Evolutionary conservation across 2,113 vertebrate species (phyloP), one percentile per base, ranked within the genome.

Genomic region (Pica pica): DNA sequence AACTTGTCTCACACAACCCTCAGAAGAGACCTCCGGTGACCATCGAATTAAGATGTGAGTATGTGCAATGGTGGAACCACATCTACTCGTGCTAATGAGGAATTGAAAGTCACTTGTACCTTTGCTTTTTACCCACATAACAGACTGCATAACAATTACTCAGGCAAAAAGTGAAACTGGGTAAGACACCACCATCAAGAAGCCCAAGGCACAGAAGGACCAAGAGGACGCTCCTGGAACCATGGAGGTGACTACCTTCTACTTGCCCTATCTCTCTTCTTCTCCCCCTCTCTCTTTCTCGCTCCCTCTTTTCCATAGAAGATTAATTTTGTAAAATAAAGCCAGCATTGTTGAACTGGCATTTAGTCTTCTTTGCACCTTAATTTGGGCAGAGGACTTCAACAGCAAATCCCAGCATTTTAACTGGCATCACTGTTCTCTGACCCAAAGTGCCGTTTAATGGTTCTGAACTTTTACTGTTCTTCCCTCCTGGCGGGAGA

Each of bases 21-120:
- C 26, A 56, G 39, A 60, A 75, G 3, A 74, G 50, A 24, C 4
- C 13, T 20, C 13, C 0, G 0, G 22, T 27, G 64, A 35, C 21
- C 10, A 28, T 27, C 0, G 1, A 27, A 46, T 61, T 28, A 46
- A 52, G 22, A 60, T 69, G 39, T 46, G 46, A n/a, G 19, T 6
- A 6, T 53, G 56, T 0, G 0, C 0, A 0, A 39, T 53, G 47
- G 64, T 18, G 4, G 47, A 83, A 49, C 55, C 26, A 9, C 8
- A 9, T 24, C 39, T 67, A 11, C 24, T 41, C 30, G 0, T 37
- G 56, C 12, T 35, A 23, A 55, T 4, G 41, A 37, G 35, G 63
- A 76, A 69, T 12, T 20, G 71, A 55, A 69, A 76, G 10, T 27
- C 55, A 35, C 47, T 61, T 10, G 18, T 56, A 13, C 41, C 3